These are phyloP conservation scores for Agapostemon virescens DNA, from an alignment of 2,888 invertebrate species.

Conservation along the genomic window DNA sequence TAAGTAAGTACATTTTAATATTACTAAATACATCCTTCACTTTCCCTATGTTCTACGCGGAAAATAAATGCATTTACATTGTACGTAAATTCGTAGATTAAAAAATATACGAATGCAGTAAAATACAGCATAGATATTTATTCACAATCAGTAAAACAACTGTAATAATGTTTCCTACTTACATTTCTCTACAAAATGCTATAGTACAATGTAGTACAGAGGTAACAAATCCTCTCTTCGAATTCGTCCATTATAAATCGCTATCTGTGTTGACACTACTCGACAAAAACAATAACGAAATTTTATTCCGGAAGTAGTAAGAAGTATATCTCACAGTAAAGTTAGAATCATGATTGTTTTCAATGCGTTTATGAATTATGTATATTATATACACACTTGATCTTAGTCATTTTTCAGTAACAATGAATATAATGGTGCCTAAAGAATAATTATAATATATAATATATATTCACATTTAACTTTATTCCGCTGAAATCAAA, in stretches of 20 bases:
- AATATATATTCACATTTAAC: conserved; percentile 3
- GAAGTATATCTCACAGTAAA: conserved; percentile 24
- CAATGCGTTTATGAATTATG: conserved; percentile 14
- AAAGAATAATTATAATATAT: conserved; percentile 2
- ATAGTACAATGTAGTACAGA: conserved; percentile 49
- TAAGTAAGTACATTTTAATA: conserved; percentile 25
- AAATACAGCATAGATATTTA: conserved; percentile 57
- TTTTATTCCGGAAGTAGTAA: conserved; percentile 31
- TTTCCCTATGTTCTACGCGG: background rate
- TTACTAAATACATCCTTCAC: conserved; percentile 5
- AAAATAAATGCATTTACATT: conserved; percentile 34
- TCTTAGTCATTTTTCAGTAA: conserved; percentile 26
- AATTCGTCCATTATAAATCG: conserved; percentile 9
- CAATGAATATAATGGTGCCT: conserved; percentile 32
- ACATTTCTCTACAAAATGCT: conserved; percentile 55
- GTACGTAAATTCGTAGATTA: conserved; percentile 18
- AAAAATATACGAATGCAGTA: conserved; percentile 21
- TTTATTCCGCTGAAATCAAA: conserved; percentile 24
- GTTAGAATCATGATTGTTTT: conserved; percentile 37
- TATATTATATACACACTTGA: conserved; percentile 24
- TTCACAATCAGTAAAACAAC: conserved; percentile 66
- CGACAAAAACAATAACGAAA: conserved; percentile 28
- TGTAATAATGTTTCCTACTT: conserved; percentile 56
- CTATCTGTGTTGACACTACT: conserved; percentile 7
- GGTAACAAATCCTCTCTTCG: conserved; percentile 7